A percentile compares a stretch with the other conserved stretches of the same genome.
phyloP scores from a whole-genome alignment of 1,140 invertebrate genomes.

The Ylistrum balloti region DNA sequence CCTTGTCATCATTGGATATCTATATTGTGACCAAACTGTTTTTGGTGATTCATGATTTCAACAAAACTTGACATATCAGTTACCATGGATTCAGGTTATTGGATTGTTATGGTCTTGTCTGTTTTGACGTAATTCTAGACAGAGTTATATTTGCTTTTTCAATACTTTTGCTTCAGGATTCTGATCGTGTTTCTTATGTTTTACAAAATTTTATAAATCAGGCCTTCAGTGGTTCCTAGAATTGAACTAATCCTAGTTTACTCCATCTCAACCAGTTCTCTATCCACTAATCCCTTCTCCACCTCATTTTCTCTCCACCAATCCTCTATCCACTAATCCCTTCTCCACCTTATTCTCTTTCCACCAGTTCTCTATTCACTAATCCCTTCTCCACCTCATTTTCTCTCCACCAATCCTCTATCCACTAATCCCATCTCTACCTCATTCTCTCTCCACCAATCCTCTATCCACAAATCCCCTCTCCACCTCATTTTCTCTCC shows the following conservation, averaged over 20 bases:
- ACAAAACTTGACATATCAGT: neutral
- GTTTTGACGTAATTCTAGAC: neutral
- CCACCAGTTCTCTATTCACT: neutral
- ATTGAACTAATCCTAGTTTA: neutral
- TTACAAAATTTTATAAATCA: neutral
- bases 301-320: neutral
- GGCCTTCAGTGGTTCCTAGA: neutral
- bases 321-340: neutral
- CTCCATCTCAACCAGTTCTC: neutral
- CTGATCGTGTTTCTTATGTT: neutral
- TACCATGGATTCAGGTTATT: neutral
- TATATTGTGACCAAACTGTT: neutral
- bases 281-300: neutral
- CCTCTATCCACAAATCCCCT: neutral
- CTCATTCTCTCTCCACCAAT: neutral
- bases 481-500: neutral
- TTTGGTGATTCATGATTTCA: conserved; percentile 17
- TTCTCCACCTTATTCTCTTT: neutral
- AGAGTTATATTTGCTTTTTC: neutral
- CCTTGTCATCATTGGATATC: neutral
- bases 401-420: too few species aligned
- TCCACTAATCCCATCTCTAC: too few species aligned
- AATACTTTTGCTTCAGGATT: neutral
- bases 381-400: neutral
- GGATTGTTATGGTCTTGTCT: too few species aligned